These are phyloP conservation scores for Nomada fabriciana DNA, from an alignment of 2,888 invertebrate species.

Conservation along the genomic window DNA sequence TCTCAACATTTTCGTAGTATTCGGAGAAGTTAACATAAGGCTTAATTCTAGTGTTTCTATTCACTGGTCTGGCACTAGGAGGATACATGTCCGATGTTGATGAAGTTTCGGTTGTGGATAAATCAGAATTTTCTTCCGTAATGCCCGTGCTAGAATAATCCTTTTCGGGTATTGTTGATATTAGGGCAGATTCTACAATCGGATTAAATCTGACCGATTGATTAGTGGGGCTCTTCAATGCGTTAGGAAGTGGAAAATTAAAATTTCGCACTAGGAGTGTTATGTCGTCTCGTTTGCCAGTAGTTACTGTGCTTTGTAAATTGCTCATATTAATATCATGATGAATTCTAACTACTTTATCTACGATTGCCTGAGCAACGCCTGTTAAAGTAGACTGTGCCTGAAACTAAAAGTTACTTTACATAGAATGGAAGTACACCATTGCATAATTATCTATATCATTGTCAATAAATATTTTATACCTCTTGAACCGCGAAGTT, in stretches of 20 bases:
- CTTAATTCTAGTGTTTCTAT: conserved; percentile 89
- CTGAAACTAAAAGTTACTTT: conserved; percentile 86
- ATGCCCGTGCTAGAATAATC: conserved; percentile 68
- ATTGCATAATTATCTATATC: neutral
- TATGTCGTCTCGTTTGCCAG: conserved; percentile 91
- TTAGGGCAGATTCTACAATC: conserved; percentile 85
- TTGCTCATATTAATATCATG: conserved; percentile 90
- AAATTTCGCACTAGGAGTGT: conserved; percentile 94
- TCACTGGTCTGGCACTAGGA: conserved; percentile 84
- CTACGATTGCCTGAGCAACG: conserved; percentile 94
- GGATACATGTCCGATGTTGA: conserved; percentile 81
- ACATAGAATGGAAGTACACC: neutral
- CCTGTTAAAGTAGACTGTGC: conserved; percentile 91
- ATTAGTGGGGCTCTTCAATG: conserved; percentile 86
- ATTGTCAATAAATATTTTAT: conserved; percentile 44
- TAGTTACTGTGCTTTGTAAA: conserved; percentile 84
- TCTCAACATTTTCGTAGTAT: conserved; percentile 90
- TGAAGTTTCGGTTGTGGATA: conserved; percentile 82
- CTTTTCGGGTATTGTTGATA: conserved; percentile 69
- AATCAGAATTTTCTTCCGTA: conserved; percentile 77
- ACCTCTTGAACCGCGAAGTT: conserved; percentile 92
- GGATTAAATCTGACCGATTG: conserved; percentile 88
- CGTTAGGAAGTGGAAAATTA: conserved; percentile 90
- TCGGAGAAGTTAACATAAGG: conserved; percentile 94
- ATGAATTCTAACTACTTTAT: conserved; percentile 93